Base-by-base conservation (phyloP, 2,888 invertebrate species). In the Cacoxenus indagator region DNA sequence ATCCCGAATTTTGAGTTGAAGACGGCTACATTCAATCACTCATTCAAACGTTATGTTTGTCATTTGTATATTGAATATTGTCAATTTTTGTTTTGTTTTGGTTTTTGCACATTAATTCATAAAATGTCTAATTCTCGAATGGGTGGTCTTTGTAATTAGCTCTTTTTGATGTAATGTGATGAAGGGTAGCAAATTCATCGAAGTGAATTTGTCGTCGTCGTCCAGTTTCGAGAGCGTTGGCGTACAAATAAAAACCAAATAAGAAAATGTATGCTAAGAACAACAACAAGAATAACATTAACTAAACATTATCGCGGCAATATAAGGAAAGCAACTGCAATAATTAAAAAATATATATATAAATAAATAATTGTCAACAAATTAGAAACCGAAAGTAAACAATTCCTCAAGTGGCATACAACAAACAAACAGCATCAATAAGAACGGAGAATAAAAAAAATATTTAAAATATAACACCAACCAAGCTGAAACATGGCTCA, bases 51-150 rank as follows among this genome's bases (percentile, higher is more conserved):
- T 1, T 29, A 45, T 64, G 59, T 37, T 57, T 65, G 43, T 67
- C n/a, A 11, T 64, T 54, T 27, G 22, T 64, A 27, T 61, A 29
- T 66, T 9, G 64, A 68, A 48, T 37, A 62, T 55, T 57, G 1
- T 37, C 9, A 19, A 17, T 51, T 61, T 66, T 71, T 70, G 71
- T 66, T 73, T 64, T 69, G 19, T 61, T 51, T 66, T 71, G 46
- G 71, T 76, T 83, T 51, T 64, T 57, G 79, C 83, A 76, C 70
- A 76, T 72, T 82, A 81, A 81, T 82, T 83, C 80, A 81, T 79
- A 83, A 81, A 83, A 37, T 70, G 67, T 31, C 22, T 17, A 19
- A 72, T 78, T 78, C 77, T 79, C 82, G 75, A 75, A 68, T 74
- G 74, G 19, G 69, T 81, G 82, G 81, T 82, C 81, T 71, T 70